Evolutionary conservation across 92 coral and sea anemone genomes (phyloP).

Genomic region (Desmophyllum pertusum): DNA sequence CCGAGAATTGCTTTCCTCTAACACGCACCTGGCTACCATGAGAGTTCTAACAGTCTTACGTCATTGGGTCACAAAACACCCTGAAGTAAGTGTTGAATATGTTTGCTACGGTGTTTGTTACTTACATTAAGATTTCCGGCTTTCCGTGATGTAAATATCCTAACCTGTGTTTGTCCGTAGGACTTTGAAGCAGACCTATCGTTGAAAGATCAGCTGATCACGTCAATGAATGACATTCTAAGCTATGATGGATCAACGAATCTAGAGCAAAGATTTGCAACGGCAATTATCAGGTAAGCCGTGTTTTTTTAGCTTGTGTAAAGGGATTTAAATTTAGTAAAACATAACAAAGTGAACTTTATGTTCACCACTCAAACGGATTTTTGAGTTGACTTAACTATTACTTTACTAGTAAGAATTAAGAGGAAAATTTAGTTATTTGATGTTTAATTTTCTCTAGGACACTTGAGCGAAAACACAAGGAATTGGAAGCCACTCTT

Average conservation of each 20-base stretch:
- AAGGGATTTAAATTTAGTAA: background rate
- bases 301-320: background rate
- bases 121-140: background rate
- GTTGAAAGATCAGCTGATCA: slow-evolving; percentile 68
- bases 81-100: slow-evolving; percentile 68
- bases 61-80: slow-evolving; percentile 97
- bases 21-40: slow-evolving; percentile 86
- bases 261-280: slow-evolving; percentile 80
- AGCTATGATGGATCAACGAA: slow-evolving; percentile 72
- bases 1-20: slow-evolving; percentile 78
- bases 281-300: slow-evolving; percentile 75
- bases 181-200: slow-evolving; percentile 73
- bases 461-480: slow-evolving; percentile 79
- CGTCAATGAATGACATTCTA: slow-evolving; percentile 71
- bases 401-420: background rate
- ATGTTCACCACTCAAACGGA: background rate
- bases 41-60: slow-evolving; percentile 89
- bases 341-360: background rate
- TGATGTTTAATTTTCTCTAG: slow-evolving; percentile 42
- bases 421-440: background rate
- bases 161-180: slow-evolving; percentile 30
- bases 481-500: slow-evolving; percentile 49
- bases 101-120: background rate
- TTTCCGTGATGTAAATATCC: background rate
- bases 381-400: background rate